Evolutionary conservation across 37 sponge, comb jelly and placozoan genomes (phyloP), one percentile per base, ranked within the genome.

Genomic region (Eunapius fragilis): DNA sequence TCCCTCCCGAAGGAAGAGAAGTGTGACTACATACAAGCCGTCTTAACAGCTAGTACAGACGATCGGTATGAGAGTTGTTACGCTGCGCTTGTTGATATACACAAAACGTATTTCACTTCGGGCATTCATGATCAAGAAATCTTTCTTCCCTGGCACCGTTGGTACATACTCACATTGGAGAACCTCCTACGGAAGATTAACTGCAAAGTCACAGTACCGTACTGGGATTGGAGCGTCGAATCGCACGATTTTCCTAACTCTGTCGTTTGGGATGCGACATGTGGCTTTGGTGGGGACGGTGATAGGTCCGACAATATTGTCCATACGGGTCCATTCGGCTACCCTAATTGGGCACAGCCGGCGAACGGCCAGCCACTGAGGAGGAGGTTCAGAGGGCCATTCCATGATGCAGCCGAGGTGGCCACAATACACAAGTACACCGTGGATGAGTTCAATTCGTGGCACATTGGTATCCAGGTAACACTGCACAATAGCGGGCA

Each of bases 211-310:
- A 89, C 85, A 9, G 85, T 81, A 25, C 89, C 89, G 34, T 89
- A 84, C 79, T 89, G 89, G 89, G 89, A 89, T 69, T 89, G 89
- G 89, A 89, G 85, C 75, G 73, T 83, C 67, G 77, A 89, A 31
- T 34, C 80, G 24, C 71, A 68, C 45, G 67, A 67, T 6, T 82
- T 76, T 80, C 50, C 69, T 34, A 89, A 68, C 38, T 84, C 89
- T 2, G 69, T 78, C 45, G 71, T 89, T 7, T 89, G 89, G 89
- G 33, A 72, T 23, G 72, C 75, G 25, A 75, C 77, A 48, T 71
- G 79, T 26, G 84, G 89, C 0, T 2, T 84, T 0, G 89, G 89
- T 19, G 80, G 82, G 22, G 76, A 89, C 75, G 89, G 89, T 2
- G 35, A n/a, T 0, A 48, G 68, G 17, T n/a, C n/a, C n/a, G n/a